These are phyloP conservation scores for Papilio polytes DNA, from an alignment of 1,140 invertebrate genomes.

Conservation along the genomic window DNA sequence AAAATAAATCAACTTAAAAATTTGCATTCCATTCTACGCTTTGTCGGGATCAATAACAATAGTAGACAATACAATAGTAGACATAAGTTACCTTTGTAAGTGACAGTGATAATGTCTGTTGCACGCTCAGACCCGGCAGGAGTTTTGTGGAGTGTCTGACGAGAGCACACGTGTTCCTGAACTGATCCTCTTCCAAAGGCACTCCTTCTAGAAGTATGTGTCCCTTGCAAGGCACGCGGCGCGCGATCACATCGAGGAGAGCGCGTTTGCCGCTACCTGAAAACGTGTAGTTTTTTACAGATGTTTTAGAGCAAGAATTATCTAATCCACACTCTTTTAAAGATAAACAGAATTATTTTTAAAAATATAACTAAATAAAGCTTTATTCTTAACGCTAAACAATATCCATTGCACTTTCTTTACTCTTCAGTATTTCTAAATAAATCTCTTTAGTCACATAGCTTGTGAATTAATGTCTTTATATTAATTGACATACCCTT, in stretches of 20 bases:
- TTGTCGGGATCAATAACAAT: no score
- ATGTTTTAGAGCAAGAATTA: no score
- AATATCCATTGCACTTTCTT: no score
- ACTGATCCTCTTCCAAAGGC: conserved; percentile 91
- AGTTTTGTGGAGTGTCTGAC: conserved; percentile 93
- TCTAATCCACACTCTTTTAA: no score
- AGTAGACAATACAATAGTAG: no score
- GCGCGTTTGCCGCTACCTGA: conserved; percentile 94
- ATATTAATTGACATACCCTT: conserved; percentile 87
- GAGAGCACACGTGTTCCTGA: conserved; percentile 93
- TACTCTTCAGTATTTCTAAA: no score
- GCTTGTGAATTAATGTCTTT: background rate
- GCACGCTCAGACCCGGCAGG: conserved; percentile 92
- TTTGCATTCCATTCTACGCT: background rate
- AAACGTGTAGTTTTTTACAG: background rate
- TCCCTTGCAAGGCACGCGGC: conserved; percentile 91
- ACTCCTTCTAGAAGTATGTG: conserved; percentile 94
- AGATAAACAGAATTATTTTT: no score
- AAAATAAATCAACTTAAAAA: conserved; percentile 46
- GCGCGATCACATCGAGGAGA: conserved; percentile 94
- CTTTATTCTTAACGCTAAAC: no score
- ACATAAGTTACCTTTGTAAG: conserved; percentile 86
- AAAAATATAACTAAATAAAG: no score
- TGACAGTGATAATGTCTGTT: conserved; percentile 93
- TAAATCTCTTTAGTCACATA: no score